Base-by-base conservation (phyloP, 2,113 vertebrate species). In the Meles meles region DNA sequence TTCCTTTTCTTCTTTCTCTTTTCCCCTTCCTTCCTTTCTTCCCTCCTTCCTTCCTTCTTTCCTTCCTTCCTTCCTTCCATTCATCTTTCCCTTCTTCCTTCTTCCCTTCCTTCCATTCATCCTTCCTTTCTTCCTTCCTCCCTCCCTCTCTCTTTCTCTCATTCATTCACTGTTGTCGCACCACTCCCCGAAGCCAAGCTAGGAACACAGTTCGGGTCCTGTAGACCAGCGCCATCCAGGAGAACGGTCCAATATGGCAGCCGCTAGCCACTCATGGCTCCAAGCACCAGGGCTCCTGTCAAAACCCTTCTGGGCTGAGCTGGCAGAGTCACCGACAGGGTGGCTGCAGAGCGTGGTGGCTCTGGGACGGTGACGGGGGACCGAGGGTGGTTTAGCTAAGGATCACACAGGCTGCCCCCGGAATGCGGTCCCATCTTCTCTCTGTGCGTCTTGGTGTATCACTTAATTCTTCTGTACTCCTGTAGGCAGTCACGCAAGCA, bases 101-200 rank as follows among this genome's bases (percentile, higher is more conserved):
- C 91, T 55, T 23, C 20, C 23, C 34, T 42, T 1, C 25, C 4
- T n/a, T 2, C 2, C 37, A 34, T 34, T 6, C 44, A 47, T 39
- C 5, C 8, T 57, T 47, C 12, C 57, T 15, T 9, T 18, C 63
- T 67, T 1, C 15, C 25, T n/a, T 7, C 94, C 25, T 49, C 21
- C 95, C 39, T 25, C 37, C 27, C 34, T 42, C 27, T n/a, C 34
- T n/a, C 6, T 21, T 6, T 69, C 8, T 67, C 21, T 59, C 8
- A 1, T 59, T 59, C 10, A 6, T 47, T 37, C 18, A 52, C 12
- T 17, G 18, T 44, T 5, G 4, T 39, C 44, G 52, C n/a, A 71
- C 34, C 21, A 59, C 65, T 91, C 55, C 74, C 95, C 91, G 29
- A 74, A 92, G 79, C 37, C 93, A 88, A 31, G 72, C 27, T 21